Evolutionary conservation across 2,113 vertebrate species (phyloP), one percentile per base, ranked within the genome.

Genomic region (Marcusenius ussheri): DNA sequence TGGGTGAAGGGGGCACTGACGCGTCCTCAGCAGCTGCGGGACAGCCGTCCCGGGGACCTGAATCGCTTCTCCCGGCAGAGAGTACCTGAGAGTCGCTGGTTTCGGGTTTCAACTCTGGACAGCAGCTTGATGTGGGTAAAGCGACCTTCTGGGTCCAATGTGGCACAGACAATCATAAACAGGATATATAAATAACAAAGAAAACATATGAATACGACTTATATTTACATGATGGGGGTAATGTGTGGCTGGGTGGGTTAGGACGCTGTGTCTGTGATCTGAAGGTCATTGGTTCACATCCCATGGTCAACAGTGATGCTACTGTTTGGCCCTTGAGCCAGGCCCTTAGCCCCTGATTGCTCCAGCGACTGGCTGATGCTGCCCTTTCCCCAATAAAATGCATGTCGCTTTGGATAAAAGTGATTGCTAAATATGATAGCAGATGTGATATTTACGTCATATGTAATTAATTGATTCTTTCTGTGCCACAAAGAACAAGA

Each of bases 41-140:
- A 91, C 93, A 95, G 83, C 96, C 95, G 94, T 96, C 96, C 93
- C 96, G 97, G 91, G 96, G 94, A 91, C 97, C 96, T 91, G 96
- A 95, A 97, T 96, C 90, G 98, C 97, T 80, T 96, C 97, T 92
- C 96, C 96, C 17, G 94, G 93, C 88, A 94, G 91, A 0, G 62
- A 49, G 92, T 56, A 92, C 50, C 21, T 88, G 91, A 88, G 88
- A 21, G 1, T 39, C 4, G 89, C 91, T 2, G 6, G 66, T 91
- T 46, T 13, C 89, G 58, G 92, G 94, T 0, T 90, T 85, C 94
- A 93, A 83, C 91, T 92, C 77, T 56, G 53, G n/a, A 56, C n/a
- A 89, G 66, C 50, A 13, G 13, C 58, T 74, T 10, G 90, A 88
- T 53, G 19, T 11, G 17, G 66, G 35, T 17, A 39, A n/a, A 35